Conservation (phyloP, 2,888 invertebrate species). For the Galerucella nymphaeae region DNA sequence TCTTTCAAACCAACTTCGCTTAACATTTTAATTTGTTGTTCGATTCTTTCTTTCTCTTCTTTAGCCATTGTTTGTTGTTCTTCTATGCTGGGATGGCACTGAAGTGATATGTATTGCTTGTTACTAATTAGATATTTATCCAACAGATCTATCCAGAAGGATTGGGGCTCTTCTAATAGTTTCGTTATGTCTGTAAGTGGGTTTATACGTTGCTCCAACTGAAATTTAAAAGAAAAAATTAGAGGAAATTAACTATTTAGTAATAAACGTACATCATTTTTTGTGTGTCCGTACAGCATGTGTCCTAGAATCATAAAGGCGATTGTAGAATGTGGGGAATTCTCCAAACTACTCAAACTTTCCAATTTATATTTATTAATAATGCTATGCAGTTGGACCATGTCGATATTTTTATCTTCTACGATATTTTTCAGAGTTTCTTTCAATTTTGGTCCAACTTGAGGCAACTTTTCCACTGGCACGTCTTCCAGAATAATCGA, state of each 20-base stretch:
- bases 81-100: constrained; percentile 73
- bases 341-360: constrained; percentile 78
- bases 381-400: constrained; percentile 79
- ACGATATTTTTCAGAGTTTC: constrained; percentile 66
- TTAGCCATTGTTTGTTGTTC: constrained; percentile 75
- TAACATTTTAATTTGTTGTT: constrained; percentile 72
- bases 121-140: constrained; percentile 75
- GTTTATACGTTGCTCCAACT: constrained; percentile 79
- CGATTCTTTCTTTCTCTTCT: constrained; percentile 78
- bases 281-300: constrained; percentile 81
- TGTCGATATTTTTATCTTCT: constrained; percentile 72
- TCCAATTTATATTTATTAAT: constrained; percentile 78
- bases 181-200: constrained; percentile 72
- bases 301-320: constrained; percentile 85
- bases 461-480: constrained; percentile 73
- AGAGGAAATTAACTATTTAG: not conserved
- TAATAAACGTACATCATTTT: constrained; percentile 74
- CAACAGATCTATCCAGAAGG: constrained; percentile 80
- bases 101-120: constrained; percentile 70
- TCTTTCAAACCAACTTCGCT: constrained; percentile 75
- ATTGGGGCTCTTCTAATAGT: constrained; percentile 71
- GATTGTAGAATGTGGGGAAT: constrained; percentile 79
- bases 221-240: constrained; percentile 42
- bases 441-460: constrained; percentile 71
- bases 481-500: constrained; percentile 82